These are phyloP conservation scores for Sebastes paucispinis DNA, from an alignment of 2,797 vertebrate species.

Conservation along the genomic window DNA sequence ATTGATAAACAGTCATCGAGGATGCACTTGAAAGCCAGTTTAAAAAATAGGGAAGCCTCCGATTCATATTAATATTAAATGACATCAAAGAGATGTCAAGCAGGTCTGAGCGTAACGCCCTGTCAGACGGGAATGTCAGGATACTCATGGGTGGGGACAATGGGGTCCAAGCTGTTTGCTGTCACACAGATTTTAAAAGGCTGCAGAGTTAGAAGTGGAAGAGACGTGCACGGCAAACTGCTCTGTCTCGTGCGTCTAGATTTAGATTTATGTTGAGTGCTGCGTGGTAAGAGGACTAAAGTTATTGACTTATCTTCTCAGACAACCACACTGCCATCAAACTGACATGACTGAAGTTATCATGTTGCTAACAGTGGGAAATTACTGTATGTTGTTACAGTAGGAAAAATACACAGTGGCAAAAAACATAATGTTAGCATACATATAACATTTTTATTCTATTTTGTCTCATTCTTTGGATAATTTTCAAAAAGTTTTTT, in stretches of 20 bases:
- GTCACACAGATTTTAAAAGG: neutral
- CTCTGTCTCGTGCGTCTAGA: neutral
- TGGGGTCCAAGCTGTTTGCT: neutral
- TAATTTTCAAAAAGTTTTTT: no score
- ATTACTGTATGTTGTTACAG: neutral
- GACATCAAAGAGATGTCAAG: neutral
- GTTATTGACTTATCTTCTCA: neutral
- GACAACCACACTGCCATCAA: neutral
- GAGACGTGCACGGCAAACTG: neutral
- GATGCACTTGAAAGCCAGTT: neutral
- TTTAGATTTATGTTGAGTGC: neutral
- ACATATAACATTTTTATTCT: no score
- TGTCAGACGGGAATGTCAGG: neutral
- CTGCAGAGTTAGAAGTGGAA: no score
- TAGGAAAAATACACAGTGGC: no score
- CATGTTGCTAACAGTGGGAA: neutral
- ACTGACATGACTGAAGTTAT: neutral
- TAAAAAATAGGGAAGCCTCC: neutral
- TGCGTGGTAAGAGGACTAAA: neutral
- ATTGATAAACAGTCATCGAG: no score
- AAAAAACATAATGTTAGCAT: no score
- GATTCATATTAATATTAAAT: neutral
- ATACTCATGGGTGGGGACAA: neutral
- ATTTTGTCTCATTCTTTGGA: no score
- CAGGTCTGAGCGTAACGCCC: neutral